Evolutionary conservation across 2,888 invertebrate species (phyloP), one percentile per base, ranked within the genome.

Genomic region (Latrodectus hesperus): DNA sequence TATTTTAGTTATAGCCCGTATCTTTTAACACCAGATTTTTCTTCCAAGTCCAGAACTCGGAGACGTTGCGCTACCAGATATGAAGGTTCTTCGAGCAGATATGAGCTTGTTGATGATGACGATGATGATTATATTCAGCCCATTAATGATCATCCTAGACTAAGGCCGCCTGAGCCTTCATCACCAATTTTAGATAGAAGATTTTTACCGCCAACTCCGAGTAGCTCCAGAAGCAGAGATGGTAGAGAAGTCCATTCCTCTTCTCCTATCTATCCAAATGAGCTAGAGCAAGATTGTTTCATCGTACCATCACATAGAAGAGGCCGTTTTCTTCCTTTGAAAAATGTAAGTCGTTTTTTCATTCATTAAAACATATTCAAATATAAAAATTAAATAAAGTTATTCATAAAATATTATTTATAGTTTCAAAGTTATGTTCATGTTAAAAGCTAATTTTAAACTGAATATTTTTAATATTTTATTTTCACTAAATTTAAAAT

Each of bases 1-100:
- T 85, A 85, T 49, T 89, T 89, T 64, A 85, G 89, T 64, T 82
- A 89, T 38, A 89, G 85, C 52, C 89, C 89, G 16, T 85, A 85
- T 26, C 78, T 89, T n/a, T 73, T 89, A 65, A 85, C 85, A 3
- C 89, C 89, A 26, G 89, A 89, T 53, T 60, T 86, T 53, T 78
- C 89, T 38, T 67, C 85, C 9, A 82, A 81, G 49, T 76, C 80
- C 16, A 64, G 82, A 70, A 82, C 72, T 16, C 80, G 81, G 16
- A 78, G 75, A 53, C 74, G 88, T 22, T 55, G 70, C 51, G 65
- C 26, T 49, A 60, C 77, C 12, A 67, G 83, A n/a, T 67, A 68
- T 16, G 22, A 55, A n/a, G 74, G 76, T 38, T 74, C 84, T 53
- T 79, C 79, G 9, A 65, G 70, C 26, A 67, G 87, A 52, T 88